These are phyloP conservation scores for Melanargia galathea DNA, from an alignment of 2,888 invertebrate genomes.

Conservation along the genomic window DNA sequence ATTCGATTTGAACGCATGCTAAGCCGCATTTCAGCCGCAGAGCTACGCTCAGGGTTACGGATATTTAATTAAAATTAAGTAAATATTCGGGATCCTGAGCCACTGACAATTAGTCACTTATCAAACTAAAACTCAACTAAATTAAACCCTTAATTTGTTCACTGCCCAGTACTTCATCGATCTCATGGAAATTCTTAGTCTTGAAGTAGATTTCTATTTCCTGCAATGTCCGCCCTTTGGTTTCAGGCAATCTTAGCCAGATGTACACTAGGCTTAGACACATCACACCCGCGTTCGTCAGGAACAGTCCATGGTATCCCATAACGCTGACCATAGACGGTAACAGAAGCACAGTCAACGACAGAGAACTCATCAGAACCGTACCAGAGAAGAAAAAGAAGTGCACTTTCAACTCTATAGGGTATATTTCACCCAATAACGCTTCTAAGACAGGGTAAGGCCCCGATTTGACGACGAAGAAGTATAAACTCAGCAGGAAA, in stretches of 20 bases:
- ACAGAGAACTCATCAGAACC: background rate
- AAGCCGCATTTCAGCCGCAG: too few relatives aligned
- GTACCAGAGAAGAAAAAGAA: slow-evolving; percentile 10
- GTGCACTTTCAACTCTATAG: slow-evolving; percentile 19
- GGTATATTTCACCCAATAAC: slow-evolving; percentile 16
- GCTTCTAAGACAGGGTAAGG: slow-evolving; percentile 16
- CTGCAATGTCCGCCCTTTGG: slow-evolving; percentile 8
- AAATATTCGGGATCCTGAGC: too few relatives aligned
- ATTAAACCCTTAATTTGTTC: slow-evolving; percentile 11
- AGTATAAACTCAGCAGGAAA: background rate
- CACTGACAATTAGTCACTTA: too few relatives aligned
- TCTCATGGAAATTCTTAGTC: slow-evolving; percentile 5
- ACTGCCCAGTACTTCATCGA: background rate
- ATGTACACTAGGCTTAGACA: background rate
- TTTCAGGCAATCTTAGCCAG: slow-evolving; percentile 8
- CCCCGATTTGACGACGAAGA: slow-evolving; percentile 8
- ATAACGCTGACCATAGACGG: background rate
- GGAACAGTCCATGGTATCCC: slow-evolving; percentile 8
- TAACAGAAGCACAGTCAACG: background rate
- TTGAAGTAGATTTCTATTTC: slow-evolving; percentile 19
- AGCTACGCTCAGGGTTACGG: too few relatives aligned
- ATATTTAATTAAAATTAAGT: too few relatives aligned
- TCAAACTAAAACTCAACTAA: background rate
- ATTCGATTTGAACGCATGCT: too few relatives aligned
- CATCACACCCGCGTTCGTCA: slow-evolving; percentile 2